Percentiles rank a stretch among this genome's conserved stretches.
These are phyloP conservation scores for Plutomurus gul DNA, from an alignment of 1,140 invertebrate species.

Conservation along the genomic window DNA sequence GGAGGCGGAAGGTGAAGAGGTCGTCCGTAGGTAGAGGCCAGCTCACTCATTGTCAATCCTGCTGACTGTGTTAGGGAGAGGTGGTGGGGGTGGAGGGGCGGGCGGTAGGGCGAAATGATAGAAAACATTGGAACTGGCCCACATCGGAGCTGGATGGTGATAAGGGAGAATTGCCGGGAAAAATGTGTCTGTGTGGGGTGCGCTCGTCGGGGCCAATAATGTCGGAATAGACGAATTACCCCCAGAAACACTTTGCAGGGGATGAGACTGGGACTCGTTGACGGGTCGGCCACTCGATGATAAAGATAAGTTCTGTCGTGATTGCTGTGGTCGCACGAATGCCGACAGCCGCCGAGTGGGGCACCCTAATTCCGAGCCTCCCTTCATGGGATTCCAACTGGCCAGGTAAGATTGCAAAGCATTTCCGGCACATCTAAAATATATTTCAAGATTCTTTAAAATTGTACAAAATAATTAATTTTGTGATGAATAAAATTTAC, in stretches of 20 bases:
- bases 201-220: not conserved
- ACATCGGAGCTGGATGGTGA: slow-evolving; percentile 50
- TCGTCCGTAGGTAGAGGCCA: not conserved
- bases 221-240: not conserved
- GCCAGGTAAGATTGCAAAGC: slow-evolving; percentile 52
- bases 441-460: not conserved
- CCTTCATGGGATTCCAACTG: slow-evolving; percentile 45
- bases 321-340: slow-evolving; percentile 52
- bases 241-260: not conserved
- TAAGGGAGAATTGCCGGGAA: slow-evolving; percentile 48
- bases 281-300: not conserved
- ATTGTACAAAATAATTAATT: too few relatives aligned
- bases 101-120: slow-evolving; percentile 53
- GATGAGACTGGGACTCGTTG: not conserved
- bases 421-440: slow-evolving; percentile 48
- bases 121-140: slow-evolving; percentile 52
- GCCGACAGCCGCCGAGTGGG: slow-evolving; percentile 44
- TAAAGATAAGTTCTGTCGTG: not conserved
- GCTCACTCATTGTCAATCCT: slow-evolving; percentile 10
- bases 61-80: too few relatives aligned
- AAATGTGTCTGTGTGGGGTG: slow-evolving; percentile 14
- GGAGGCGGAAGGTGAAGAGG: slow-evolving; percentile 45
- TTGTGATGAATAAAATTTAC: too few relatives aligned
- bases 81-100: not conserved
- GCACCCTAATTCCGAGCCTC: not conserved